A percentile compares a stretch with the other conserved stretches of the same genome.
Conservation (phyloP, 2,113 vertebrate species). For the Hemichromis elongatus region DNA sequence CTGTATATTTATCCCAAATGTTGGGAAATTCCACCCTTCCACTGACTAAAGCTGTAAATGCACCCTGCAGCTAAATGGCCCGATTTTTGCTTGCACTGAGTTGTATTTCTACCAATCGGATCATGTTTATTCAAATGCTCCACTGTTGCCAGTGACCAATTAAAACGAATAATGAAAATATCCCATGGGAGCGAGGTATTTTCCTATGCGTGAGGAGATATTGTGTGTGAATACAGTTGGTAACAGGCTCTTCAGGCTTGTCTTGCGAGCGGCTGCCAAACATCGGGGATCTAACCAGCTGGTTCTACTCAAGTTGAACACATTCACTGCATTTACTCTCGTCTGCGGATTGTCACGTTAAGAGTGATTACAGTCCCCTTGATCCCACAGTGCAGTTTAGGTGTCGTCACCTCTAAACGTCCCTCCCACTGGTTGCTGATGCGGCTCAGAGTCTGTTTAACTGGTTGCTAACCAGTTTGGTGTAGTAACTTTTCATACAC, state of each 20-base stretch:
- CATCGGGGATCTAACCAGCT: background rate
- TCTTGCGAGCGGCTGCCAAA: background rate
- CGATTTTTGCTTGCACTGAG: rapidly evolving
- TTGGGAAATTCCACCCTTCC: background rate
- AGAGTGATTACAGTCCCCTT: background rate
- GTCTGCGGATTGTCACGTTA: background rate
- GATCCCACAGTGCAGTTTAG: background rate
- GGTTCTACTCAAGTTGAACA: background rate
- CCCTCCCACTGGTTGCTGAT: background rate
- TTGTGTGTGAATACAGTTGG: background rate
- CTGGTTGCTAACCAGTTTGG: background rate
- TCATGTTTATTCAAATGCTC: background rate
- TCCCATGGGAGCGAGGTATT: background rate
- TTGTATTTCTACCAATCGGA: background rate
- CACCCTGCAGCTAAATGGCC: background rate
- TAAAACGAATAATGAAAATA: rapidly evolving
- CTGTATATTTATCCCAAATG: background rate
- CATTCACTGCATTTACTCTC: background rate
- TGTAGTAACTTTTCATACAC: background rate
- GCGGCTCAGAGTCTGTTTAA: background rate
- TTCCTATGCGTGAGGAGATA: background rate
- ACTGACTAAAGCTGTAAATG: background rate
- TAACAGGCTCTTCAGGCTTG: background rate
- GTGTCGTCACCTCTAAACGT: background rate
- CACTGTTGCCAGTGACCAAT: background rate